A percentile compares a stretch with the other conserved stretches of the same genome.
Evolutionary conservation across 1,140 invertebrate genomes (phyloP).

Genomic region (Eupristina koningsbergeri): DNA sequence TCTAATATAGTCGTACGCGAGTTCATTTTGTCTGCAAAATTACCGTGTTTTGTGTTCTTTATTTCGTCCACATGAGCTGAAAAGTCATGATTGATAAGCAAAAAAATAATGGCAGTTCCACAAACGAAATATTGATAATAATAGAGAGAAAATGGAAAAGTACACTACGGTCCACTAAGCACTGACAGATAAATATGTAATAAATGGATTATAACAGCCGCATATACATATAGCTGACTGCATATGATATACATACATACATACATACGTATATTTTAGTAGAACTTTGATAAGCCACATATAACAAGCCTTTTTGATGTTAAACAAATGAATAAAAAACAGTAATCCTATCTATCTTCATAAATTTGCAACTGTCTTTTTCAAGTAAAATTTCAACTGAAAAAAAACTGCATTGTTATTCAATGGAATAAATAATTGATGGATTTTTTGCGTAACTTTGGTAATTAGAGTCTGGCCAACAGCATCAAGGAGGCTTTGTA

Average conservation of each 20-base stretch:
- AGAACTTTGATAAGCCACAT: slow-evolving; percentile 65
- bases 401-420: background rate
- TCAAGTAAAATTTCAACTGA: slow-evolving; percentile 9
- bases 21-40: slow-evolving; percentile 26
- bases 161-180: slow-evolving; percentile 60
- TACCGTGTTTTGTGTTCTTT: slow-evolving; percentile 5
- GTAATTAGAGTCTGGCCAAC: background rate
- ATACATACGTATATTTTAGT: slow-evolving; percentile 70
- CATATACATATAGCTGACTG: slow-evolving; percentile 69
- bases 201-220: slow-evolving; percentile 66
- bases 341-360: slow-evolving; percentile 9
- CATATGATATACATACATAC: slow-evolving; percentile 63
- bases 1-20: slow-evolving; percentile 2
- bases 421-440: slow-evolving; percentile 14
- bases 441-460: background rate
- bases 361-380: slow-evolving; percentile 22
- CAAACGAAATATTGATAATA: slow-evolving; percentile 44
- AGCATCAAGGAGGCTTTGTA: slow-evolving; percentile 56
- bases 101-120: slow-evolving; percentile 34
- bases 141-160: slow-evolving; percentile 39
- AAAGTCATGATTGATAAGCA: slow-evolving; percentile 19
- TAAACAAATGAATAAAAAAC: background rate
- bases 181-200: slow-evolving; percentile 63
- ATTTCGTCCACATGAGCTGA: slow-evolving; percentile 37
- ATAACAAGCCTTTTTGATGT: slow-evolving; percentile 59